Evolutionary conservation across 1,140 invertebrate genomes (phyloP), one percentile per base, ranked within the genome.

Genomic region (Procambarus virginalis): DNA sequence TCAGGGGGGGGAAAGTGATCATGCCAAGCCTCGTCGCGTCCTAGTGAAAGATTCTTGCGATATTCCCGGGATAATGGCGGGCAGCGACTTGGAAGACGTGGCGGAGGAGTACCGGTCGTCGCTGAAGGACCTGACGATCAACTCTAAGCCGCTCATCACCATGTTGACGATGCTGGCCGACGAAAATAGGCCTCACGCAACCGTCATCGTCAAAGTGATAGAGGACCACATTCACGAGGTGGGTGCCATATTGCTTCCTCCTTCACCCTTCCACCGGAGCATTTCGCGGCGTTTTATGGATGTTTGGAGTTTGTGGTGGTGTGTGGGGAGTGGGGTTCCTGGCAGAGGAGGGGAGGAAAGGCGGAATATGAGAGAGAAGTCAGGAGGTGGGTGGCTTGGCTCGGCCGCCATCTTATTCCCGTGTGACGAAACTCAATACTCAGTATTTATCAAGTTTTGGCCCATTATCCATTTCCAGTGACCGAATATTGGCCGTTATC

Each of bases 131-230:
- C 75, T 89, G 75, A 77, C 49, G 45, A 64, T 68, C 51, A 89
- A 89, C 48, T 89, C 88, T 12, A 89, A 89, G 88, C 88, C 88
- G 2, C n/a, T 89, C 9, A 89, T 89, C 9, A 89, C 88, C 22
- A 89, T 89, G 88, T 49, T 89, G 22, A 89, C 88, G 20, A 89
- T 89, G 88, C 55, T 89, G 75, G 88, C 88, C 0, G 88, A 89
- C 12, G 88, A 89, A 68, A 89, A 89, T 51, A 73, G 73, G 17
- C 34, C 81, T 3, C 87, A 89, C 46, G 88, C 88, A 5, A 9
- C 79, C 17, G 82, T 89, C 5, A 89, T 89, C 34, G 88, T 89
- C 10, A 84, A 68, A 55, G 88, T 89, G 9, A 89, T 89, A n/a
- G 88, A 89, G n/a, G 82, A 89, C 34, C 88, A 89, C 22, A 89